Evolutionary conservation across 2,797 vertebrate genomes (phyloP).

Genomic region (Okamejei kenojei): DNA sequence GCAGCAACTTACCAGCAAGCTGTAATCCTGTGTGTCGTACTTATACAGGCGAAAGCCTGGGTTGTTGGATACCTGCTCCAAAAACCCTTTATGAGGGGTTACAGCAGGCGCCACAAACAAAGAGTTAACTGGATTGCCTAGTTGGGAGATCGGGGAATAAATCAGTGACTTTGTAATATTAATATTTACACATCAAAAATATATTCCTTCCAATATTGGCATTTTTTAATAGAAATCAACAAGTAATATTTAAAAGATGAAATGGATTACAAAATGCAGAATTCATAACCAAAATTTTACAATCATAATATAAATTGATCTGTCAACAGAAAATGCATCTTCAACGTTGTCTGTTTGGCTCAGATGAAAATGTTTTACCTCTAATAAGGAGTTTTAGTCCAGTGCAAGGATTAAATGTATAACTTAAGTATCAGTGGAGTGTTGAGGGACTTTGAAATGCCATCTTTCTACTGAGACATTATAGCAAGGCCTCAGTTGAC

Average conservation of each 20-base stretch:
- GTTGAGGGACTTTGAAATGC: not conserved
- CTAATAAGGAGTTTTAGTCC: not conserved
- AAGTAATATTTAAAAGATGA: not conserved
- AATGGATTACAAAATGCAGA: not conserved
- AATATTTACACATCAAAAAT: not conserved
- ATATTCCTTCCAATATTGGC: not conserved
- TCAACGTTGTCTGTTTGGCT: not conserved
- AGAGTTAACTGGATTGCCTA: constrained; percentile 75
- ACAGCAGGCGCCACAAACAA: constrained; percentile 86
- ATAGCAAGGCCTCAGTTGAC: not conserved
- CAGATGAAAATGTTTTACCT: not conserved
- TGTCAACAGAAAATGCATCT: not conserved
- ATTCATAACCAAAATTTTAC: not conserved
- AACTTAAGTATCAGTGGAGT: not conserved
- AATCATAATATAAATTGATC: not conserved
- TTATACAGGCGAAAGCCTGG: constrained; percentile 77
- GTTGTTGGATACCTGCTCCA: constrained; percentile 75
- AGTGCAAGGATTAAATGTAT: not conserved
- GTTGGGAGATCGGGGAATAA: constrained; percentile 32
- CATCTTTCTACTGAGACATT: not conserved
- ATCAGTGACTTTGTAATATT: not conserved
- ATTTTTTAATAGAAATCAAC: not conserved
- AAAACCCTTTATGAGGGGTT: constrained; percentile 71
- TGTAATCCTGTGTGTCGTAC: constrained; percentile 61
- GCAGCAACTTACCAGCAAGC: constrained; percentile 64